Base-by-base conservation (phyloP, 2,113 vertebrate species). In the Candoia aspera region DNA sequence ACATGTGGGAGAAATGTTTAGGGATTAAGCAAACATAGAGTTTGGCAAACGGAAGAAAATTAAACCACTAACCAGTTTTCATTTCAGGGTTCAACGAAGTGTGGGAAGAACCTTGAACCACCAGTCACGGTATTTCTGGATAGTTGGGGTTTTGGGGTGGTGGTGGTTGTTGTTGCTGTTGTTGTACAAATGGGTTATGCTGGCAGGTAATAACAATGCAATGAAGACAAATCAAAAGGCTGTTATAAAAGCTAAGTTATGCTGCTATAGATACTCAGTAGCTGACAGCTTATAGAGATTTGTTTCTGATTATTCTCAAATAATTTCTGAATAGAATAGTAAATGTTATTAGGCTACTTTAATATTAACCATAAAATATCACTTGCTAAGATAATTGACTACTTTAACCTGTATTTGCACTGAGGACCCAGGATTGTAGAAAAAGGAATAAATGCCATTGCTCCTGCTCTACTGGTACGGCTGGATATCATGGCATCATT, bases 311-410 rank as follows among this genome's bases (percentile, higher is more conserved):
- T 97, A 94, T 92, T 94, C 90, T 93, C 92, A 95, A 95, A 97
- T 95, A 96, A 96, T 97, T 96, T 95, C 93, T 92, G 94, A 93
- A 96, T 93, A 93, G 94, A 96, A 94, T 91, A 94, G 93, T 95
- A 94, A 95, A 95, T 90, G 93, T 94, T 95, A 94, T 94, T 95
- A 97, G 37, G 90, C 91, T 89, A 10, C 92, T 95, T 96, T 90
- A 97, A 95, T 96, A 96, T 96, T 96, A 59, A 84, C 6, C 92
- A 92, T 93, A 95, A 96, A 96, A 62, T 91, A 94, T 95, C 94
- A 92, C 92, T 95, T 94, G 90, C 94, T 90, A 94, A 62, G 92
- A 93, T 94, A 95, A 97, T 95, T 95, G 95, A 93, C 53, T 90
- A 37, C 83, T 95, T 95, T 91, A 90, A 90, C 89, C 64, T 90